Base-by-base conservation (phyloP, 2,113 vertebrate genomes). In the Dromaius novaehollandiae region DNA sequence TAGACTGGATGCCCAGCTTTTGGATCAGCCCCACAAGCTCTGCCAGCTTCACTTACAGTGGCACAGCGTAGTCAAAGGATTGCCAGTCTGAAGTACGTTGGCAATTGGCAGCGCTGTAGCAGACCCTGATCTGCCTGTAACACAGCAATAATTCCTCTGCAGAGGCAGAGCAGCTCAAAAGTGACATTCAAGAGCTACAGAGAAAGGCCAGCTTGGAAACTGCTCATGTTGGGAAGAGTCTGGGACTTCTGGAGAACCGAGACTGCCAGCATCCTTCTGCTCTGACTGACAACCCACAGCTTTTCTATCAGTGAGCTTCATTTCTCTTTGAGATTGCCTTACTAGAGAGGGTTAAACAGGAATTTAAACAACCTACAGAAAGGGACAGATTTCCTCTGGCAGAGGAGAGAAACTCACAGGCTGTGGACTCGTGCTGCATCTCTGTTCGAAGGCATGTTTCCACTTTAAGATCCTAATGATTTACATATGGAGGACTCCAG, bases 111-210 rank as follows among this genome's bases (percentile, higher is more conserved):
- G n/a, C 28, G 42, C 8, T 4, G 13, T 36, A 74, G 3, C 3
- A 1, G 9, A 12, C 7, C 7, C n/a, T 21, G 48, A 61, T 60
- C 73, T 77, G 30, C 13, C 50, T 71, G 25, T 25, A 88, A 38
- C 40, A 82, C 1, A 1, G 11, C 16, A 75, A 61, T 9, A 93
- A 66, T 44, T 82, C 60, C 50, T 74, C 14, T 4, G 30, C 56
- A 58, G 56, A 18, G 56, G 56, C 56, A 58, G 56, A 60, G 56
- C 56, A 34, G 0, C 1, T 40, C 28, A 44, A 74, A 38, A 51
- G 17, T 3, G 1, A 38, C 1, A 4, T 15, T 9, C 36, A 36
- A 26, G 17, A 42, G 13, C 56, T 40, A 8, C 0, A 0, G 21
- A 38, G 75, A 85, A 86, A 82, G 55, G 7, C 7, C 70, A 87